These are phyloP conservation scores for Pelecanus crispus DNA, from an alignment of 2,113 vertebrate genomes.

Conservation along the genomic window DNA sequence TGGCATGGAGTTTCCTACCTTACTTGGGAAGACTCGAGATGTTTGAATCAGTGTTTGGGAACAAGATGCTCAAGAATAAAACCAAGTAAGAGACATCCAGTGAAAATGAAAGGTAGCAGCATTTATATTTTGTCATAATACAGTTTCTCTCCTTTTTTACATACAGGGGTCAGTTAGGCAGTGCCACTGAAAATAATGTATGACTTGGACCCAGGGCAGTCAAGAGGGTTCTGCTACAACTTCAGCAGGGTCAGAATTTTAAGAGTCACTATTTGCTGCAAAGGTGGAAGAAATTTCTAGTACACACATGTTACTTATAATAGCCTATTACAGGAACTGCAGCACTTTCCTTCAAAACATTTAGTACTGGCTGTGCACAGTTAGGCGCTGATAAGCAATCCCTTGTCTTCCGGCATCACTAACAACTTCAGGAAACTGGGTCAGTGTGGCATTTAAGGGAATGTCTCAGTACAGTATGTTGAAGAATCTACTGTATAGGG, in stretches of 20 bases:
- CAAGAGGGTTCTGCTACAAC: not conserved
- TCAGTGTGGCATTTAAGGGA: constrained; percentile 41
- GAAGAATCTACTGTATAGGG: not conserved
- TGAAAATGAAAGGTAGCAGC: not conserved
- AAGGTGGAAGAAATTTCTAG: not conserved
- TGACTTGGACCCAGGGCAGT: not conserved
- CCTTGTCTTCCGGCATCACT: not conserved
- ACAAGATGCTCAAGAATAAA: not conserved
- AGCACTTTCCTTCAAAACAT: not conserved
- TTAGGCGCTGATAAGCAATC: not conserved
- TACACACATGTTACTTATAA: not conserved
- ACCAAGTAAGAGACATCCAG: not conserved
- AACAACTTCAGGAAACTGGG: constrained; percentile 37
- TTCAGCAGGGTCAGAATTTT: not conserved
- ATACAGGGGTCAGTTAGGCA: not conserved
- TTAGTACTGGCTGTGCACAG: not conserved
- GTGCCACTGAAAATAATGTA: not conserved
- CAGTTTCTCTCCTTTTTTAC: not conserved
- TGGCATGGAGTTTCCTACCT: not conserved
- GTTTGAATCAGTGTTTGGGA: not conserved
- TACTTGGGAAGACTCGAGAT: not conserved
- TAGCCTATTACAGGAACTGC: not conserved
- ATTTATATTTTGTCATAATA: not conserved
- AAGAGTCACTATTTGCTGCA: not conserved
- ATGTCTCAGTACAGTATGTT: not conserved